phyloP scores from a whole-genome alignment of 2,888 invertebrate species.

The Merodon equestris region DNA sequence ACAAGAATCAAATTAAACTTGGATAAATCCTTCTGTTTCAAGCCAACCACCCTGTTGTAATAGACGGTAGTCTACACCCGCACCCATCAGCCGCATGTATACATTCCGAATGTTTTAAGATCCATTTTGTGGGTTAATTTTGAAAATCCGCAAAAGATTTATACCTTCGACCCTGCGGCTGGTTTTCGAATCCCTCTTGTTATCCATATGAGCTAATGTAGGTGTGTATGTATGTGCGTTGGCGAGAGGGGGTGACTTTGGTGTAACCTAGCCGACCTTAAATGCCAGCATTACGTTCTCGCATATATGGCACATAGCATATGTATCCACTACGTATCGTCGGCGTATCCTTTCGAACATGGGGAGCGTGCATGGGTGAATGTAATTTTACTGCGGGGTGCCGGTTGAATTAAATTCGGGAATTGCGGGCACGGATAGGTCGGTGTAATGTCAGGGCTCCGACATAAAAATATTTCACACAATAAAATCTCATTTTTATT shows the following conservation, averaged over 20 bases:
- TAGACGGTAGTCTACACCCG: constrained; percentile 5
- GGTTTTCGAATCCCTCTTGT: constrained; percentile 10
- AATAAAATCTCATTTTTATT: constrained; percentile 52
- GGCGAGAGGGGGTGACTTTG: constrained; percentile 27
- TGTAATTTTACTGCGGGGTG: constrained; percentile 50
- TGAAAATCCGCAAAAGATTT: constrained; percentile 65
- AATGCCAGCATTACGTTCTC: constrained; percentile 2
- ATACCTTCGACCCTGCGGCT: constrained; percentile 67
- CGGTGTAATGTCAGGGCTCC: constrained; percentile 28
- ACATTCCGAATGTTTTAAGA: constrained; percentile 55
- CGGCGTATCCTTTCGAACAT: background rate
- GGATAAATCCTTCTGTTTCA: constrained; percentile 53
- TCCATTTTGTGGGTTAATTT: constrained; percentile 66
- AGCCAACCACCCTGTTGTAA: constrained; percentile 28
- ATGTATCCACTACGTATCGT: background rate
- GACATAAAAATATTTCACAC: constrained; percentile 51
- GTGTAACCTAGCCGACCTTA: constrained; percentile 3
- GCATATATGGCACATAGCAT: background rate
- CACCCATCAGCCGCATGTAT: background rate
- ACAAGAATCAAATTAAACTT: constrained; percentile 60
- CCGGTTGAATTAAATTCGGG: constrained; percentile 55
- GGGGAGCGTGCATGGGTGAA: constrained; percentile 3
- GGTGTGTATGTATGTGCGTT: constrained; percentile 1
- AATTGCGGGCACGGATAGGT: constrained; percentile 34
- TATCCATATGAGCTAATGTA: background rate